phyloP scores from a whole-genome alignment of 2,113 vertebrate genomes.

The Buteo buteo region DNA sequence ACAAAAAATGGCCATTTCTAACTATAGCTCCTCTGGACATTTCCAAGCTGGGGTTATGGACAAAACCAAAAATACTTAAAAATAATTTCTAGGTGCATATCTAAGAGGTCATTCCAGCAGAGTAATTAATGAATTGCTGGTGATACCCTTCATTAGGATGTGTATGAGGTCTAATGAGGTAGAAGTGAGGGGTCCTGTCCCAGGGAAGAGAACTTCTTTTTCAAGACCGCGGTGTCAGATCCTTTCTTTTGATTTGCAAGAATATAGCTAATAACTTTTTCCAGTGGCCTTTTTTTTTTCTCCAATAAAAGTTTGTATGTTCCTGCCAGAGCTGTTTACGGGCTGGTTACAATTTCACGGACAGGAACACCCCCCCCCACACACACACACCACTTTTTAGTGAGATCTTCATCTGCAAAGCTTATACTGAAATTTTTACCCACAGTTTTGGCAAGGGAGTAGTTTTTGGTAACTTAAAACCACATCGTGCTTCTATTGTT shows the following conservation, averaged over 20 bases:
- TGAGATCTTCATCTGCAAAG: neutral
- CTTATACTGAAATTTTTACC: neutral
- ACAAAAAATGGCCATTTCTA: neutral
- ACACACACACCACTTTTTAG: neutral
- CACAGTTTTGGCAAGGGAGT: neutral
- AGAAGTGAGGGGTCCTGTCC: neutral
- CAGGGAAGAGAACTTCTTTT: neutral
- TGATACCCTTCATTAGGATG: neutral
- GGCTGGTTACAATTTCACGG: neutral
- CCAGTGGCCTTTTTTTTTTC: neutral
- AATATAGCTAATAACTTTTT: neutral
- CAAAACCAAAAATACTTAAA: neutral
- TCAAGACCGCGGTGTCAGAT: neutral
- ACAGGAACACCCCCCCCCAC: neutral
- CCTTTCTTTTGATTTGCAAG: neutral
- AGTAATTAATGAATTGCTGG: neutral
- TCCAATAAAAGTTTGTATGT: neutral
- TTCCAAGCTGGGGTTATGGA: neutral
- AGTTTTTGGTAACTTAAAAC: neutral
- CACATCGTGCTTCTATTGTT: neutral
- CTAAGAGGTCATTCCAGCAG: neutral
- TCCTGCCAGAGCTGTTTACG: neutral
- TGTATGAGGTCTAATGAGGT: neutral
- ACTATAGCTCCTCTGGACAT: neutral
- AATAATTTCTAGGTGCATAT: neutral